These are phyloP conservation scores for Myiopsitta monachus DNA, from an alignment of 2,113 vertebrate species.

Conservation along the genomic window DNA sequence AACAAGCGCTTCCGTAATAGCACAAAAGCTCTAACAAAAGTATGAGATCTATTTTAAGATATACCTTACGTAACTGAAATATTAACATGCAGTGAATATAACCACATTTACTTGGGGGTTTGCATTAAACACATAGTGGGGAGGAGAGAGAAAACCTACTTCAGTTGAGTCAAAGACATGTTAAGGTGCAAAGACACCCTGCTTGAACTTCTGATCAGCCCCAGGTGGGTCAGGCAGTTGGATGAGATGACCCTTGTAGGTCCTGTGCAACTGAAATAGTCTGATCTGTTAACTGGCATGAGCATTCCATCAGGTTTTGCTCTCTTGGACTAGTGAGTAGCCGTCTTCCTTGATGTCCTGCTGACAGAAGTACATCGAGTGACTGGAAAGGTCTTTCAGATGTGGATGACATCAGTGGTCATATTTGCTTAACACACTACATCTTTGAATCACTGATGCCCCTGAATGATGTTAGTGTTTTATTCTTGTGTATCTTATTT, in stretches of 20 bases:
- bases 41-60: neutral
- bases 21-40: neutral
- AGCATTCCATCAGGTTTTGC: fast-evolving
- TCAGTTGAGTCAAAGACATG: neutral
- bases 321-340: neutral
- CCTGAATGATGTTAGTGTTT: neutral
- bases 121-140: neutral
- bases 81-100: neutral
- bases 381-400: neutral
- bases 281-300: neutral
- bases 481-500: neutral
- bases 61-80: neutral
- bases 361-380: neutral
- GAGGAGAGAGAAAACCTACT: neutral
- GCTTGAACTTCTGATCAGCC: neutral
- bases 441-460: neutral
- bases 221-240: neutral
- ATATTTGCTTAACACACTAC: neutral
- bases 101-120: neutral
- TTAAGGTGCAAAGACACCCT: neutral
- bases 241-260: fast-evolving
- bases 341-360: neutral
- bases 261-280: neutral
- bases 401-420: neutral
- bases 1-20: neutral